Percentiles rank a stretch among this genome's conserved stretches.
These are phyloP conservation scores for Crocallis elinguaria DNA, from an alignment of 2,888 invertebrate species.

Conservation along the genomic window DNA sequence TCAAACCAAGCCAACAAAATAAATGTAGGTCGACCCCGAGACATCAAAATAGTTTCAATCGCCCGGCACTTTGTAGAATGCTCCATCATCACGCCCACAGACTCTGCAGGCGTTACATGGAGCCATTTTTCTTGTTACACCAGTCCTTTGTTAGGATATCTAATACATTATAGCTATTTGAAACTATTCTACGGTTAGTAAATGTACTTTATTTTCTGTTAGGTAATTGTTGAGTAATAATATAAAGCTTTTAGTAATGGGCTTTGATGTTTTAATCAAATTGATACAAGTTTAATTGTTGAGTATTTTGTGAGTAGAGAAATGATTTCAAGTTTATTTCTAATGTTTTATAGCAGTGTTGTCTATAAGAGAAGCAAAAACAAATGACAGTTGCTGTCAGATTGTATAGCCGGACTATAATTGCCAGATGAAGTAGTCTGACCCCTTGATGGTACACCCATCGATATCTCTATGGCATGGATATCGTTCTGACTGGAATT, in stretches of 20 bases:
- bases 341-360: too few relatives aligned
- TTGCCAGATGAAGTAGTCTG: too few relatives aligned
- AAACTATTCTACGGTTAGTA: slow-evolving; percentile 3
- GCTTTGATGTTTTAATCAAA: background rate
- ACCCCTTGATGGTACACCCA: too few relatives aligned
- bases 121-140: slow-evolving; percentile 25
- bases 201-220: background rate
- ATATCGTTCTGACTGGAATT: too few relatives aligned
- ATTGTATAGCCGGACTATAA: too few relatives aligned
- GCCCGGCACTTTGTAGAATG: slow-evolving; percentile 9
- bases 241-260: background rate
- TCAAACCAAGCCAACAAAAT: background rate
- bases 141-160: slow-evolving; percentile 22
- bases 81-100: slow-evolving; percentile 23
- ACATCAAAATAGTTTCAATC: slow-evolving; percentile 15
- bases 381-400: too few relatives aligned
- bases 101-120: slow-evolving; percentile 9
- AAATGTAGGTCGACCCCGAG: slow-evolving; percentile 7
- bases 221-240: slow-evolving; percentile 2
- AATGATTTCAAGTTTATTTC: too few relatives aligned
- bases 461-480: too few relatives aligned
- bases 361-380: too few relatives aligned
- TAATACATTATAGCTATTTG: slow-evolving; percentile 6
- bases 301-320: background rate
- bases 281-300: background rate